These are phyloP conservation scores for Anguilla rostrata DNA, from an alignment of 2,113 vertebrate species.

Conservation along the genomic window DNA sequence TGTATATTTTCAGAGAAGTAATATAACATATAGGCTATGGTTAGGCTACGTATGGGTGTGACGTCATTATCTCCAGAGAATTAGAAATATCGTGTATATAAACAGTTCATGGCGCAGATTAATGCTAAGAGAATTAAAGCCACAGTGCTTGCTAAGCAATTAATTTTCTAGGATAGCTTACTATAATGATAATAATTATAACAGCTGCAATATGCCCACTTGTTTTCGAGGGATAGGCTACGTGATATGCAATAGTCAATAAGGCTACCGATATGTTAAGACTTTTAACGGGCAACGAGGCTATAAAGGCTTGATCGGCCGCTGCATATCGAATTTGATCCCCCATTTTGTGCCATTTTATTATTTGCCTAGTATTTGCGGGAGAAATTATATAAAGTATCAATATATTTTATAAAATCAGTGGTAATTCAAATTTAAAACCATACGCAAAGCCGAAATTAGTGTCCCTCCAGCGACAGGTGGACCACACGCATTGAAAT, in stretches of 20 bases:
- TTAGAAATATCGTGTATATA: no score
- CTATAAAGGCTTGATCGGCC: not conserved
- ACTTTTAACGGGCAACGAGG: not conserved
- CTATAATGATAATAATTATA: no score
- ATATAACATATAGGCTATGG: no score
- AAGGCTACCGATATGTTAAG: not conserved
- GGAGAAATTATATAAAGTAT: not conserved
- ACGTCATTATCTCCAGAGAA: no score
- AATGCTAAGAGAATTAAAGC: no score
- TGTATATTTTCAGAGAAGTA: not conserved
- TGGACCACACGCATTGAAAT: slow-evolving; percentile 33
- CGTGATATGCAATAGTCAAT: not conserved
- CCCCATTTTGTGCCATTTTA: not conserved
- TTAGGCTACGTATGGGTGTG: no score
- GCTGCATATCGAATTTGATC: not conserved
- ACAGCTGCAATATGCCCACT: no score
- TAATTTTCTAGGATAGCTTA: no score
- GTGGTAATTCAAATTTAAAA: not conserved
- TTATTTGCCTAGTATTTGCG: not conserved
- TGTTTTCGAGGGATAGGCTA: not conserved
- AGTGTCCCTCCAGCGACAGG: not conserved
- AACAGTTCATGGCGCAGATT: no score
- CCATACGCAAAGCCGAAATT: not conserved
- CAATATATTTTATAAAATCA: not conserved
- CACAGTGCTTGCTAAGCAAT: no score